These are phyloP conservation scores for Anarrhichthys ocellatus DNA, from an alignment of 2,113 vertebrate genomes.

Conservation along the genomic window DNA sequence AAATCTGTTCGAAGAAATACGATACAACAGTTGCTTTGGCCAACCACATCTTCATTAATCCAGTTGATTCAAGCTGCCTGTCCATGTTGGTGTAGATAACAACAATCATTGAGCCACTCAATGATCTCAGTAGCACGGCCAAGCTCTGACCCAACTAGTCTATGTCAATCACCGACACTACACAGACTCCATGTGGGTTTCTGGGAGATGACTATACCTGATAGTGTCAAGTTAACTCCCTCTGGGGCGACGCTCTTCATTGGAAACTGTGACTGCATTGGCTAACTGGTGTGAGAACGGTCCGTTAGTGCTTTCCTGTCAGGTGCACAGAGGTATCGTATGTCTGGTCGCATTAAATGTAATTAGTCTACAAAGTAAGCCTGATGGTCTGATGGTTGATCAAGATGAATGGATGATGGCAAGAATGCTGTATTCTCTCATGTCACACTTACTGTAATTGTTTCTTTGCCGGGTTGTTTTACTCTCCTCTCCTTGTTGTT, in stretches of 20 bases:
- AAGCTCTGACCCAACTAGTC: conserved; percentile 40
- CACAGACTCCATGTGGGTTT: conserved; percentile 19
- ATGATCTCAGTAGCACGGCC: conserved; percentile 34
- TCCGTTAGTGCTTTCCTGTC: conserved; percentile 49
- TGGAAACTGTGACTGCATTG: conserved; percentile 70
- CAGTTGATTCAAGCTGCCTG: conserved; percentile 1
- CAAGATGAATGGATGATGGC: conserved; percentile 37
- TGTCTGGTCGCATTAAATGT: conserved; percentile 64
- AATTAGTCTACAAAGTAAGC: conserved; percentile 68
- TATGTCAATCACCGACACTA: conserved; percentile 34
- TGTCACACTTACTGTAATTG: background rate
- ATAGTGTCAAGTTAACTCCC: conserved; percentile 65
- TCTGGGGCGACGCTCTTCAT: conserved; percentile 33
- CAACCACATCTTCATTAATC: conserved; percentile 24
- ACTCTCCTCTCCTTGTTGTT: background rate
- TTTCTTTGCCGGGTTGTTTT: conserved; percentile 1
- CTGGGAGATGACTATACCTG: conserved; percentile 58
- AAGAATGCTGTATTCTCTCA: conserved; percentile 24
- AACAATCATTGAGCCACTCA: conserved; percentile 23
- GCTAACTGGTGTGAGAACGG: conserved; percentile 56
- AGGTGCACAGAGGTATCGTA: conserved; percentile 51
- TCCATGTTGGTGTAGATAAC: conserved; percentile 45
- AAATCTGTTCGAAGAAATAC: conserved; percentile 27
- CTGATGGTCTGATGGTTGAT: conserved; percentile 46
- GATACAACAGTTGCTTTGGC: conserved; percentile 32